Percentiles rank a stretch among this genome's conserved stretches.
Evolutionary conservation across 1,140 invertebrate genomes (phyloP).

Genomic region (Mercenaria mercenaria): DNA sequence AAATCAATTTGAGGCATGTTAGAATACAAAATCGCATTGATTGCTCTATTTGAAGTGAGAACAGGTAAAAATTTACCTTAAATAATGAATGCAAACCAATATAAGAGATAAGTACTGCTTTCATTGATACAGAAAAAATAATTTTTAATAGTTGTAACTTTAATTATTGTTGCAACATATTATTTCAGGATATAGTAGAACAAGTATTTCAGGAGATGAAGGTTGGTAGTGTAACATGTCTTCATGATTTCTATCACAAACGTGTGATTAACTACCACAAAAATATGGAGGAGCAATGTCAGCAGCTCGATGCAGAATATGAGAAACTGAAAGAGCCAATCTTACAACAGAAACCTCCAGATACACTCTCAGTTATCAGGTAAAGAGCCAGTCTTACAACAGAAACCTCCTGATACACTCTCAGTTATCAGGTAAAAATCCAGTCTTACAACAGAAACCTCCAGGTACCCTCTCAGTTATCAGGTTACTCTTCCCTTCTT

Average conservation of each 20-base stretch:
- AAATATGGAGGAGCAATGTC: conserved; percentile 86
- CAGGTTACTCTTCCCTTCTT: conserved; percentile 67
- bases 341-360: conserved; percentile 67
- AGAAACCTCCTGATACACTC: conserved; percentile 70
- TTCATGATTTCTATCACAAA: conserved; percentile 88
- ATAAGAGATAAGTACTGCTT: too few relatives aligned
- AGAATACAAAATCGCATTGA: too few relatives aligned
- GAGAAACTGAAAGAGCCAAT: conserved; percentile 86
- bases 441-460: conserved; percentile 79
- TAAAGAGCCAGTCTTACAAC: conserved; percentile 83
- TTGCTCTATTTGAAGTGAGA: too few relatives aligned
- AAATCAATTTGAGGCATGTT: too few relatives aligned
- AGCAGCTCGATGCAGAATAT: conserved; percentile 86
- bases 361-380: conserved; percentile 77
- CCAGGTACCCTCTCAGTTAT: conserved; percentile 75
- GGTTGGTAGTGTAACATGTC: conserved; percentile 86
- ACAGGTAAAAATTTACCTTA: too few relatives aligned
- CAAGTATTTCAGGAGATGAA: conserved; percentile 88
- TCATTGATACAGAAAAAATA: too few relatives aligned
- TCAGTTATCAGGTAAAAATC: conserved; percentile 80
- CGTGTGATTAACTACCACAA: conserved; percentile 87
- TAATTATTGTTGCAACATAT: too few relatives aligned
- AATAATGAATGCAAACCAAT: too few relatives aligned
- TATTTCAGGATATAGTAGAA: conserved; percentile 87
- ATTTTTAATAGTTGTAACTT: too few relatives aligned